A percentile compares a stretch with the other conserved stretches of the same genome.
phyloP scores from a whole-genome alignment of 2,888 invertebrate genomes.

The Agrilus mali region DNA sequence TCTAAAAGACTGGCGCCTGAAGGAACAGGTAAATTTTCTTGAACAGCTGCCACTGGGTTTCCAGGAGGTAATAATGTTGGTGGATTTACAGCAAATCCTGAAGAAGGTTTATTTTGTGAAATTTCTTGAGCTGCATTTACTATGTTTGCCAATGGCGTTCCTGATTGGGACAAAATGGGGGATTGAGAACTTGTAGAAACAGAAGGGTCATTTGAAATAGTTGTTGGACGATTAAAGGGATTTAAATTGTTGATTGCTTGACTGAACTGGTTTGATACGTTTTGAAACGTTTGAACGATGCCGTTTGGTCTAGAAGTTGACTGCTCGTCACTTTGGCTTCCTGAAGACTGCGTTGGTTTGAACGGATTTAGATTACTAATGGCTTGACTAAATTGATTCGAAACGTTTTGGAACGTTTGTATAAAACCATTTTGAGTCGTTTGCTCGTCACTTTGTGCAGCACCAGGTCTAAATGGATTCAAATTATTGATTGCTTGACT shows the following conservation, averaged over 20 bases:
- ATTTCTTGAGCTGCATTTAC: too few species aligned
- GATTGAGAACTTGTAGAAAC: too few species aligned
- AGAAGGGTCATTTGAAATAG: background rate
- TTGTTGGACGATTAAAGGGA: slow-evolving; percentile 8
- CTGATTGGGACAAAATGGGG: too few species aligned
- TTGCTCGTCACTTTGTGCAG: slow-evolving; percentile 1
- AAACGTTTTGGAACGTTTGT: background rate
- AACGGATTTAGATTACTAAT: slow-evolving; percentile 11
- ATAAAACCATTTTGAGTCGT: slow-evolving; percentile 1
- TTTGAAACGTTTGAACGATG: slow-evolving; percentile 11
- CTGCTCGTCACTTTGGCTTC: slow-evolving; percentile 3
- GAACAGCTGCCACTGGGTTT: too few species aligned
- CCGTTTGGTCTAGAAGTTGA: background rate
- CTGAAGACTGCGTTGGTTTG: slow-evolving; percentile 4
- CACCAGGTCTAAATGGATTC: slow-evolving; percentile 9
- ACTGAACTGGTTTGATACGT: slow-evolving; percentile 8
- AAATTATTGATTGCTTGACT: slow-evolving; percentile 10
- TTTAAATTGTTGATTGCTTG: slow-evolving; percentile 11
- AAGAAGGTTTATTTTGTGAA: too few species aligned
- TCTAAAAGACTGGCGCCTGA: too few species aligned
- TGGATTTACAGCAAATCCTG: too few species aligned
- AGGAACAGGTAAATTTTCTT: too few species aligned
- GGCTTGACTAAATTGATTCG: slow-evolving; percentile 10
- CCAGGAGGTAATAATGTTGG: too few species aligned
- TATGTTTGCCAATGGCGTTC: too few species aligned